Evolutionary conservation across 2,113 vertebrate species (phyloP).

Genomic region (Pelobates fuscus): DNA sequence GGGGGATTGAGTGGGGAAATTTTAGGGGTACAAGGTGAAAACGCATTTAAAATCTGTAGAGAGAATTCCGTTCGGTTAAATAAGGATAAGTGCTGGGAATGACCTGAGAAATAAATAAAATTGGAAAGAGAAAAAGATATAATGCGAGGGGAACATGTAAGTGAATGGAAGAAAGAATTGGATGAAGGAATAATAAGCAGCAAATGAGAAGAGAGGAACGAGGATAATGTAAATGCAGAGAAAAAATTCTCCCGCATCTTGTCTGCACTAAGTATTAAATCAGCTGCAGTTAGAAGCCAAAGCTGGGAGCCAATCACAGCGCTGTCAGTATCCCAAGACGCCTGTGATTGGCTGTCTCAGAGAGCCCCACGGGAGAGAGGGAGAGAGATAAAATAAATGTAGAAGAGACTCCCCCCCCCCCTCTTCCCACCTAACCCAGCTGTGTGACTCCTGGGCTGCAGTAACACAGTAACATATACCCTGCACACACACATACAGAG

Average conservation of each 20-base stretch:
- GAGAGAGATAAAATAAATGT: conserved; percentile 35
- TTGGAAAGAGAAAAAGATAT: not conserved
- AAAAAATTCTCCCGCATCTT: conserved; percentile 19
- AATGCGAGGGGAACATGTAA: not conserved
- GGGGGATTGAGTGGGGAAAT: no score
- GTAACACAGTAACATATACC: conserved; percentile 1
- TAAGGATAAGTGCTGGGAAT: no score
- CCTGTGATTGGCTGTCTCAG: conserved; percentile 15
- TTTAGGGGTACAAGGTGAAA: no score
- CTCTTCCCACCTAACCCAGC: conserved; percentile 7
- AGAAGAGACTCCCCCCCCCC: conserved; percentile 18
- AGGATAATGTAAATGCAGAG: not conserved
- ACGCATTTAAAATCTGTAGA: no score
- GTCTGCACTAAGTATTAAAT: conserved; percentile 34
- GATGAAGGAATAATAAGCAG: not conserved
- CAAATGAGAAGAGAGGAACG: no score
- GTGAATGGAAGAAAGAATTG: not conserved
- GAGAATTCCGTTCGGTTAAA: no score
- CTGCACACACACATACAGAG: not conserved
- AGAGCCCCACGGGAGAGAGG: conserved; percentile 10
- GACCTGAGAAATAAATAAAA: no score
- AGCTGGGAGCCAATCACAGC: conserved; percentile 15
- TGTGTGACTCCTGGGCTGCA: conserved; percentile 32
- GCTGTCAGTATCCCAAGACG: not conserved
- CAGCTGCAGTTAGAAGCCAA: conserved; percentile 24